Evolutionary conservation across 2,888 invertebrate genomes (phyloP), one percentile per base, ranked within the genome.

Genomic region (Drosophila affinis): DNA sequence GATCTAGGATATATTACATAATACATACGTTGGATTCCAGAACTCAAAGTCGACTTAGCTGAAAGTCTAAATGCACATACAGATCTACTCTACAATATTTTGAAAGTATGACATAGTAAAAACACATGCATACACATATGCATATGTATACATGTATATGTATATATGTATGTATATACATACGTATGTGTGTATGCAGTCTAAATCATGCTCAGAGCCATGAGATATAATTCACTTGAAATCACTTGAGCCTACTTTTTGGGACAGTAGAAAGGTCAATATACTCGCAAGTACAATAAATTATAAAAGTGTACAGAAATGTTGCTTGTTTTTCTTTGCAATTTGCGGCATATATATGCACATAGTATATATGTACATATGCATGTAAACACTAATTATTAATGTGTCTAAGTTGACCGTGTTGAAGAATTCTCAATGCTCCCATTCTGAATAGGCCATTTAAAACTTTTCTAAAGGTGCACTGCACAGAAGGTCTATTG

Each of bases 1-100:
- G n/a, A n/a, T n/a, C 39, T 9, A 12, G 21, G 9, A 4, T 45
- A 32, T 27, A 27, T 27, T 21, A 27, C 18, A 12, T 45, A n/a
- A 10, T 55, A 67, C 68, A 67, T 68, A 68, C 68, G 39, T 29
- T 46, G 39, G 39, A 24, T 17, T 68, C 51, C 57, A 56, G 51
- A 32, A 45, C 17, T 12, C 32, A 27, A 65, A 45, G 32, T 29
- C 14, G 39, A 39, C 7, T 10, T 32, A 10, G 44, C 14, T 51
- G 32, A 34, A 55, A 34, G 18, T n/a, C 27, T 39, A 7, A 27
- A 51, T 52, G 14, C 6, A 27, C 39, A 67, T 47, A 7, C 7
- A 39, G 6, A n/a, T n/a, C 39, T 14, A 39, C 39, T 39, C 39
- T 14, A 39, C 39, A n/a, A 7, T n/a, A 39, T 14, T 39, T n/a